phyloP scores from a whole-genome alignment of 2,888 invertebrate species.

The Drosophila parthenogenetica region DNA sequence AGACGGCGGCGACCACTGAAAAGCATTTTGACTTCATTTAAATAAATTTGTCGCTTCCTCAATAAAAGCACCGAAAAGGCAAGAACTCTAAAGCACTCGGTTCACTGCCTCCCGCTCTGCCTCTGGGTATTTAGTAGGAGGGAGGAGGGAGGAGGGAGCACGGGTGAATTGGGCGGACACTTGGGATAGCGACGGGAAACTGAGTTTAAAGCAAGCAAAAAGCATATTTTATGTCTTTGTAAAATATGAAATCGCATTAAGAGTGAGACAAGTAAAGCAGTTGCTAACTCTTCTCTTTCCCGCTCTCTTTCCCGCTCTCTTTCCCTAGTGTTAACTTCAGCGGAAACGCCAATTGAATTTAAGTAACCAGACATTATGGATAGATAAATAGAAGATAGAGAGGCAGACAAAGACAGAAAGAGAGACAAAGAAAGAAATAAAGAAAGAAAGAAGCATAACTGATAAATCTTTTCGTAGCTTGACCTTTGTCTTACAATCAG shows the following conservation, averaged over 20 bases:
- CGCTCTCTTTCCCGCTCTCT: background rate
- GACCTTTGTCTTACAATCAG: conserved; percentile 69
- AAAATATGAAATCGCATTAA: conserved; percentile 72
- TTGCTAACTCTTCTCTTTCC: conserved; percentile 7
- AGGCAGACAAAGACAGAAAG: background rate
- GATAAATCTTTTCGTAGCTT: conserved; percentile 40
- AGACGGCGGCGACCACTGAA: conserved; percentile 36
- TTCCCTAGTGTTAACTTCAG: conserved; percentile 38
- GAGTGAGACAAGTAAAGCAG: conserved; percentile 37
- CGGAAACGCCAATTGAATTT: conserved; percentile 81
- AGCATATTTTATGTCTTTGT: conserved; percentile 68
- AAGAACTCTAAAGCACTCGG: conserved; percentile 40
- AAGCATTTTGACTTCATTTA: conserved; percentile 75
- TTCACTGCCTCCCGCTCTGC: conserved; percentile 17
- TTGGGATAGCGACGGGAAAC: conserved; percentile 2
- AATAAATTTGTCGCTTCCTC: conserved; percentile 77
- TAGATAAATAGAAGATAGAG: conserved; percentile 33
- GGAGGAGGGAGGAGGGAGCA: background rate
- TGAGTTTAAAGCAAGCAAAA: conserved; percentile 56
- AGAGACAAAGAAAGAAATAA: background rate
- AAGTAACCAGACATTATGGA: conserved; percentile 65
- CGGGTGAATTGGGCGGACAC: background rate
- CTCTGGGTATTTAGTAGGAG: background rate
- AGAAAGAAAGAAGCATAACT: conserved; percentile 2
- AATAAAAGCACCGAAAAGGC: conserved; percentile 63